These are phyloP conservation scores for Ciconia nigra DNA, from an alignment of 2,797 vertebrate genomes.

Conservation along the genomic window DNA sequence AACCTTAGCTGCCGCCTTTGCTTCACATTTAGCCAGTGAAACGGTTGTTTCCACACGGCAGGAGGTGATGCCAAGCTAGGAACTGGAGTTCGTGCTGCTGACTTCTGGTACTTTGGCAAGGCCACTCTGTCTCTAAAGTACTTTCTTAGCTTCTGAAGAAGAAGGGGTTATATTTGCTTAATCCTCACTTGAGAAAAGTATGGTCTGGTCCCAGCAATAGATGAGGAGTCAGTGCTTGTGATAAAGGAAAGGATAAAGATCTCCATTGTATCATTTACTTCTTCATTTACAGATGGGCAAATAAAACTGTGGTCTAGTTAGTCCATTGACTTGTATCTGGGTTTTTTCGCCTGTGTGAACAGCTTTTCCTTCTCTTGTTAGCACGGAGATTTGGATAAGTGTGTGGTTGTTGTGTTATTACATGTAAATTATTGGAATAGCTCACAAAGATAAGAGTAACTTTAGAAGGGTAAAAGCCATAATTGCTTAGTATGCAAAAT, in stretches of 20 bases:
- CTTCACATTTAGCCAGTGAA: background rate
- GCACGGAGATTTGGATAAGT: background rate
- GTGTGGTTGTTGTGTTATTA: background rate
- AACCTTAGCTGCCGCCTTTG: background rate
- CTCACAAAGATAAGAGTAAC: background rate
- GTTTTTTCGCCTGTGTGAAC: background rate
- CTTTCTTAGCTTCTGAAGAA: background rate
- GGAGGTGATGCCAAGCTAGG: background rate
- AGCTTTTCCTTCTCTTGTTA: background rate
- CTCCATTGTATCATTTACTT: background rate
- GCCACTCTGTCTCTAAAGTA: background rate
- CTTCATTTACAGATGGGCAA: background rate
- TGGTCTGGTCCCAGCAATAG: background rate
- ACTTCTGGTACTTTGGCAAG: background rate
- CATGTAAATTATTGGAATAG: background rate
- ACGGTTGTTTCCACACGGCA: background rate
- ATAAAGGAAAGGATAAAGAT: background rate
- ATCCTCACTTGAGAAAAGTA: background rate
- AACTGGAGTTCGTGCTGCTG: background rate
- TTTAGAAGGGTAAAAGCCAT: background rate
- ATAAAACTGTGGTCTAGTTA: background rate
- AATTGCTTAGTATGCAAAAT: background rate
- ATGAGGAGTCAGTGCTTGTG: background rate
- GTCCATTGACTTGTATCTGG: background rate
- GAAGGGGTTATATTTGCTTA: background rate